These are phyloP conservation scores for Tachysurus fulvidraco DNA, from an alignment of 2,113 vertebrate genomes.

Conservation along the genomic window DNA sequence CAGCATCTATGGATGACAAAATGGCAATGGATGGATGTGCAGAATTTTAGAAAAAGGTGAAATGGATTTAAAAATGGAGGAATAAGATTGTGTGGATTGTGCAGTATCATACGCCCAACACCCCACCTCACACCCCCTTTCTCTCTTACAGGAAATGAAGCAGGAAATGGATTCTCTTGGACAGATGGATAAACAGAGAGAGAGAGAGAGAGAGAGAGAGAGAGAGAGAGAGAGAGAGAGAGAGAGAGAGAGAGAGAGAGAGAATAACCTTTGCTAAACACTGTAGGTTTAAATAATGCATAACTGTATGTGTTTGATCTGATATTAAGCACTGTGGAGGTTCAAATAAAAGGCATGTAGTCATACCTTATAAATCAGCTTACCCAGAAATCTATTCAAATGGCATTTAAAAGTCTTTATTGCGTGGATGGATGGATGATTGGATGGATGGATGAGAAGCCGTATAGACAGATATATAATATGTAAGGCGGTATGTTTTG, in stretches of 20 bases:
- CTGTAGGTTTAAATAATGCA: not conserved
- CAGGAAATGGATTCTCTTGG: constrained; percentile 23
- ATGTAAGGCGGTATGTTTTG: not conserved
- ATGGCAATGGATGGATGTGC: not conserved
- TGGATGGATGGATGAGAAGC: not conserved
- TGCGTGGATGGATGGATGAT: not conserved
- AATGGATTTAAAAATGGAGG: not conserved
- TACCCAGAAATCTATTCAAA: not conserved
- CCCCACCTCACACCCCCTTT: not conserved
- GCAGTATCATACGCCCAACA: not conserved
- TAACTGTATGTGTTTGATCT: too few relatives aligned
- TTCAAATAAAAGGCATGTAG: not conserved
- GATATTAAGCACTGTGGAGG: not conserved
- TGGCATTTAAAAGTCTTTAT: not conserved
- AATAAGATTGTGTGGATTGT: not conserved
- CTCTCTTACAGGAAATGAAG: constrained; percentile 3
- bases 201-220: too few relatives aligned
- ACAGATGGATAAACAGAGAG: not conserved
- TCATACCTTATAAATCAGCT: not conserved
- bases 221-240: not conserved
- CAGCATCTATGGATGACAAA: not conserved
- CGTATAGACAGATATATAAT: constrained; percentile 30
- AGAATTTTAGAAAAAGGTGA: not conserved
- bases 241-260: not conserved
- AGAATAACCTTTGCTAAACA: not conserved